A percentile compares a stretch with the other conserved stretches of the same genome.
Evolutionary conservation across 2,113 vertebrate genomes (phyloP).

Genomic region (Alligator sinensis): DNA sequence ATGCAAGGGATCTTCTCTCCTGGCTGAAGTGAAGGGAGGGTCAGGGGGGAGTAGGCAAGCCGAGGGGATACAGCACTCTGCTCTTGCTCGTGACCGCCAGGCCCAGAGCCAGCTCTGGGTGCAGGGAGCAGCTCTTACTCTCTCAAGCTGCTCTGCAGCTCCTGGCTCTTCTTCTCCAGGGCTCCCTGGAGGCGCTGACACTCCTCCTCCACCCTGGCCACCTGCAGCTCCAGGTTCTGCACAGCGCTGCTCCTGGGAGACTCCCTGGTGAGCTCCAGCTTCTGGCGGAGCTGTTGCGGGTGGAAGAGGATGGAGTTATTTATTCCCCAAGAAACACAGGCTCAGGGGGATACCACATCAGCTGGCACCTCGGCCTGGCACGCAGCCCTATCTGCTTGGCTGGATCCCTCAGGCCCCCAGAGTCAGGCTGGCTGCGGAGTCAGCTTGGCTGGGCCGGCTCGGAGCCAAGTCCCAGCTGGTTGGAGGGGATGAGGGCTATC

Average conservation of each 20-base stretch:
- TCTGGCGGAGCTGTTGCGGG: conserved; percentile 75
- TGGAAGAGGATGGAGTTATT: rapidly evolving
- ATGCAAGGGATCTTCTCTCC: no score
- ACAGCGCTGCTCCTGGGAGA: conserved; percentile 11
- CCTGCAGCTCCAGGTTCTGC: conserved; percentile 79
- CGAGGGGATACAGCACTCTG: neutral
- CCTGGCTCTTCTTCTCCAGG: conserved; percentile 83
- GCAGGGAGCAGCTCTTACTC: conserved; percentile 76
- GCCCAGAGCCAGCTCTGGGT: neutral
- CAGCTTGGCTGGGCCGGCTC: no score
- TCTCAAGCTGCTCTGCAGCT: conserved; percentile 83
- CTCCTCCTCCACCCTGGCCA: conserved; percentile 86
- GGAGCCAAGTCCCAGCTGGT: no score
- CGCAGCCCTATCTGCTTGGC: no score
- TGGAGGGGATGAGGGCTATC: no score
- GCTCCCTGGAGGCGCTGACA: conserved; percentile 81
- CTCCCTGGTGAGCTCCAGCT: conserved; percentile 50
- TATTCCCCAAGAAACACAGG: neutral
- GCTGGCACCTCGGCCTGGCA: no score
- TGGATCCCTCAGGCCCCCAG: no score
- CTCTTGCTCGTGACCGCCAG: neutral
- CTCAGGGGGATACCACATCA: no score
- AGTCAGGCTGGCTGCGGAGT: no score
- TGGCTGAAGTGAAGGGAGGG: no score
- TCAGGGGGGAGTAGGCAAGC: neutral